These are phyloP conservation scores for Parascotia fuliginaria DNA, from an alignment of 2,888 invertebrate genomes.

Conservation along the genomic window DNA sequence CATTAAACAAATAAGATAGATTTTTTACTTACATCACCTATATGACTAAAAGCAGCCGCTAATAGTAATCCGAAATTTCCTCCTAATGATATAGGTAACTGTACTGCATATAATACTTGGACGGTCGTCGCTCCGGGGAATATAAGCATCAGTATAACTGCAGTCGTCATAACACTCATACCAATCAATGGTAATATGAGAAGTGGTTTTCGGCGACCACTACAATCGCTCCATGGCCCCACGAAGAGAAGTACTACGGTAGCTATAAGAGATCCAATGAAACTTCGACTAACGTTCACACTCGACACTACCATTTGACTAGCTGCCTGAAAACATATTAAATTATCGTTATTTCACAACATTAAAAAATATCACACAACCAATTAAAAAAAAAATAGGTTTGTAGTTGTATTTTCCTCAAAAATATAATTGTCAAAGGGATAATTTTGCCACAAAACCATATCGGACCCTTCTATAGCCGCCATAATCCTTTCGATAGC, in stretches of 20 bases:
- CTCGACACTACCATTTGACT: slow-evolving; percentile 87
- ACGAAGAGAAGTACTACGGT: slow-evolving; percentile 86
- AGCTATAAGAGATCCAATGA: slow-evolving; percentile 83
- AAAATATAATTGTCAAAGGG: too few relatives aligned
- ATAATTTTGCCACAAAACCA: too few relatives aligned
- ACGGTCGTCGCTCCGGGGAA: slow-evolving; percentile 75
- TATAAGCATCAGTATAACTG: slow-evolving; percentile 72
- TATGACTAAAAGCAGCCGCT: slow-evolving; percentile 91
- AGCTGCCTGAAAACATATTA: slow-evolving; percentile 62
- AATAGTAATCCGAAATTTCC: slow-evolving; percentile 90
- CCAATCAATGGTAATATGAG: slow-evolving; percentile 84
- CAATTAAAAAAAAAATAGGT: too few relatives aligned
- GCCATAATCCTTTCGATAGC: too few relatives aligned
- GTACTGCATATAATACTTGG: slow-evolving; percentile 75
- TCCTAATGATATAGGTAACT: slow-evolving; percentile 89
- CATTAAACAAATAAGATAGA: too few relatives aligned
- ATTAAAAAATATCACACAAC: too few relatives aligned
- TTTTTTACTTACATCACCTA: slow-evolving; percentile 89
- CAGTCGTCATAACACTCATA: slow-evolving; percentile 80
- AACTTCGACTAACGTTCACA: slow-evolving; percentile 87
- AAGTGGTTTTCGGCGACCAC: slow-evolving; percentile 84
- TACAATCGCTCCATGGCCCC: slow-evolving; percentile 88
- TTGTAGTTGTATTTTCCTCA: too few relatives aligned
- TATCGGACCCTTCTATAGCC: too few relatives aligned
- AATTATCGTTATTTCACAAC: neutral